Percentiles rank a stretch among this genome's conserved stretches.
Evolutionary conservation across 2,888 invertebrate species (phyloP).

Genomic region (Eupeodes latifasciatus): DNA sequence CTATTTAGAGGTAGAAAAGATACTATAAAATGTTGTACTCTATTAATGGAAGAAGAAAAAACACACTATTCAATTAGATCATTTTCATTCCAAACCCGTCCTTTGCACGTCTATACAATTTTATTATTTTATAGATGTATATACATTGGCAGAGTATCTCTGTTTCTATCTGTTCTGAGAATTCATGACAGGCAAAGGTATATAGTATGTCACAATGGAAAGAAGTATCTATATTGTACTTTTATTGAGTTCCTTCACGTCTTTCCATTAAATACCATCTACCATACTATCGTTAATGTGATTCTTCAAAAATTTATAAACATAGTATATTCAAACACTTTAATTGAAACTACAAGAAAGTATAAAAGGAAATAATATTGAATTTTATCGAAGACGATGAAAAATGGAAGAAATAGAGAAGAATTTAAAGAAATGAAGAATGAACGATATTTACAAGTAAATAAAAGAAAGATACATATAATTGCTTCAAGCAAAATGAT

Average conservation of each 20-base stretch:
- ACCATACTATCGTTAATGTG: background rate
- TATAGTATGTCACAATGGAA: too few species aligned
- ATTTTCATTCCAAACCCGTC: background rate
- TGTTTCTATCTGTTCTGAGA: too few species aligned
- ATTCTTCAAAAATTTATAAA: background rate
- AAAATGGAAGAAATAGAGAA: background rate
- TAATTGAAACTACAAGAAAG: conserved; percentile 11
- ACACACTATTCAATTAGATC: conserved; percentile 16
- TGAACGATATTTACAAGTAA: too few species aligned
- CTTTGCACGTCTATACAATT: too few species aligned
- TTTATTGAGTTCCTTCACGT: conserved; percentile 6
- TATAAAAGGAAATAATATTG: conserved; percentile 40
- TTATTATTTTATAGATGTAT: too few species aligned
- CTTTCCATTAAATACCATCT: too few species aligned
- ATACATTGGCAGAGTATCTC: too few species aligned
- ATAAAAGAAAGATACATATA: background rate
- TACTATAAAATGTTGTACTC: background rate
- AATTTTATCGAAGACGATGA: conserved; percentile 5
- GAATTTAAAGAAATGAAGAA: too few species aligned
- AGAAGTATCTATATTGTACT: background rate
- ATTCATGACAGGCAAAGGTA: background rate
- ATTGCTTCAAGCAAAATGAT: background rate
- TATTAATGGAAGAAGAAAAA: too few species aligned
- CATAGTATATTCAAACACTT: conserved; percentile 1
- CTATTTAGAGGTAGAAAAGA: background rate